A percentile compares a stretch with the other conserved stretches of the same genome.
These are phyloP conservation scores for Trichomycterus rosablanca DNA, from an alignment of 2,113 vertebrate species.

Conservation along the genomic window DNA sequence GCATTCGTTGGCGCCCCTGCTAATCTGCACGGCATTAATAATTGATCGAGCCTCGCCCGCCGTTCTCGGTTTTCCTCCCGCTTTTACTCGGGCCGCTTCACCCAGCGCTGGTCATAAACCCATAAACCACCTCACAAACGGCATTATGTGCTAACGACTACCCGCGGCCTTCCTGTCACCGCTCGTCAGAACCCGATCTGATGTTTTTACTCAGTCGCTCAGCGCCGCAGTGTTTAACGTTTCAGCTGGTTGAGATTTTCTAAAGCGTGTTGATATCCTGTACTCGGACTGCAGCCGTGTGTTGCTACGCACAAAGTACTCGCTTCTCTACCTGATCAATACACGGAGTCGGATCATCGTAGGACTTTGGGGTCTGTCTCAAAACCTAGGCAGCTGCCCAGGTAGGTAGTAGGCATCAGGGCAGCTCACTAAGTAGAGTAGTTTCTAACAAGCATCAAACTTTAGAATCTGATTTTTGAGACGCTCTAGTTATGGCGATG, in stretches of 20 bases:
- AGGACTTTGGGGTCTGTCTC: too few relatives aligned
- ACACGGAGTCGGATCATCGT: too few relatives aligned
- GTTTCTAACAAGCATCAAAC: too few relatives aligned
- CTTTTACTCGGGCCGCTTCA: constrained; percentile 46
- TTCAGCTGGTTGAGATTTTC: neutral
- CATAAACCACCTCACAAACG: neutral
- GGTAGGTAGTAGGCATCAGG: too few relatives aligned
- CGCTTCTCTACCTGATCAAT: too few relatives aligned
- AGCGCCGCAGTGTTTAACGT: neutral
- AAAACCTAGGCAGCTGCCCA: too few relatives aligned
- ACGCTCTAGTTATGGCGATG: too few relatives aligned
- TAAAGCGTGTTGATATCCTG: neutral
- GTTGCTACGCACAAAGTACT: too few relatives aligned
- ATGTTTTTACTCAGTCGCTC: neutral
- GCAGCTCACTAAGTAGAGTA: too few relatives aligned
- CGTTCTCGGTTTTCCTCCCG: constrained; percentile 41
- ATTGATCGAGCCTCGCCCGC: constrained; percentile 63
- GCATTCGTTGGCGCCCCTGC: constrained; percentile 56
- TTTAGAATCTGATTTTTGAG: too few relatives aligned
- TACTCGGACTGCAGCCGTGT: too few relatives aligned
- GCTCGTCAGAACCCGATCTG: neutral
- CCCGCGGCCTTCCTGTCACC: neutral
- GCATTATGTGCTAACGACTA: neutral
- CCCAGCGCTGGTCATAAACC: too few relatives aligned
- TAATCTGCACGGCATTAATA: constrained; percentile 74